Evolutionary conservation across 2,797 vertebrate genomes (phyloP).

Genomic region (Sebastes iracundus): DNA sequence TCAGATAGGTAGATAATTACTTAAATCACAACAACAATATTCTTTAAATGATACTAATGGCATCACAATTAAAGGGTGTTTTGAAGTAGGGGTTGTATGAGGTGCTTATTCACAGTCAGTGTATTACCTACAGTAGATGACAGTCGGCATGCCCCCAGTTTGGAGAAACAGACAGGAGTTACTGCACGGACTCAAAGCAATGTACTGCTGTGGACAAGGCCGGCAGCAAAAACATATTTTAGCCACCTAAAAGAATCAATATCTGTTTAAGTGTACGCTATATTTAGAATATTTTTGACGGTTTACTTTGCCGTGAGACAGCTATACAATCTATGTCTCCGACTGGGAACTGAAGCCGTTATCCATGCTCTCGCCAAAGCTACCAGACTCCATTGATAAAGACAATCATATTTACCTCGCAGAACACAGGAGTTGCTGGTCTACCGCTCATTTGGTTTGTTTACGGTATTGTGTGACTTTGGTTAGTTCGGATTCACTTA

Average conservation of each 20-base stretch:
- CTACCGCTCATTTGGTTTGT: neutral
- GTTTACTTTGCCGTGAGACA: neutral
- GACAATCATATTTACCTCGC: neutral
- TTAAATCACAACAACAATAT: neutral
- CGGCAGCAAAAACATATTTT: neutral
- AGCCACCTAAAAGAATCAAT: too few relatives aligned
- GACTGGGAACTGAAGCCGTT: neutral
- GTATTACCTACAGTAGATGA: neutral
- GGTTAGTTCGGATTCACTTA: neutral
- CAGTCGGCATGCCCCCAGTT: rapidly evolving
- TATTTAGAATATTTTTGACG: neutral
- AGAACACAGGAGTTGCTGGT: neutral
- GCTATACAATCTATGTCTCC: neutral
- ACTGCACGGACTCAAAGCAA: neutral
- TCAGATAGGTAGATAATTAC: neutral
- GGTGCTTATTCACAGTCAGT: neutral
- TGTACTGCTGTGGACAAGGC: neutral
- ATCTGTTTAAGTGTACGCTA: neutral
- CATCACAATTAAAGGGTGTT: neutral
- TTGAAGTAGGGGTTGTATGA: neutral
- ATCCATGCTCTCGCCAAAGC: neutral
- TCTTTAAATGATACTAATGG: neutral
- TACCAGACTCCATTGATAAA: neutral
- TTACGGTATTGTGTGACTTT: neutral
- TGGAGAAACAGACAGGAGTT: neutral